Conservation (phyloP, 2,113 vertebrate genomes). For the Propithecus coquereli region DNA sequence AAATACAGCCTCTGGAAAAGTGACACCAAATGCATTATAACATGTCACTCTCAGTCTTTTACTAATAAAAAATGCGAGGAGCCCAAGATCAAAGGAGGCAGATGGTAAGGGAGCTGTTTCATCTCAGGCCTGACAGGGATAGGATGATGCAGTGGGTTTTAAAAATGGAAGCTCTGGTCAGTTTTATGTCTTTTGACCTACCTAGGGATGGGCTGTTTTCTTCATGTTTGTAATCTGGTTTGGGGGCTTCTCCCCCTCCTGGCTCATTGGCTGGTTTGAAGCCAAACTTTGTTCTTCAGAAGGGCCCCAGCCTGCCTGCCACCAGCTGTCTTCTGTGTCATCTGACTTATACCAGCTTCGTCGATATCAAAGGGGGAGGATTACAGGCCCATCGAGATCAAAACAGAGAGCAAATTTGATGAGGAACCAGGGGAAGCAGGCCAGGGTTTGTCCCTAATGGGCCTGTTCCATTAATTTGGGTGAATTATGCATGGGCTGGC, state of each 20-base stretch:
- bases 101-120: background rate
- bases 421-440: background rate
- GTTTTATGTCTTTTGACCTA: background rate
- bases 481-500: constrained; percentile 3
- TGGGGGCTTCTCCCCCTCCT: too few relatives aligned
- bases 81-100: constrained; percentile 29
- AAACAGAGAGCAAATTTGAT: constrained; percentile 26
- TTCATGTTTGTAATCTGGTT: background rate
- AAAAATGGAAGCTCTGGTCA: background rate
- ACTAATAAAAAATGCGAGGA: background rate
- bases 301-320: background rate
- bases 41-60: background rate
- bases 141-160: background rate
- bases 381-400: constrained; percentile 44
- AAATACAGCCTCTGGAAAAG: constrained; percentile 18
- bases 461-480: background rate
- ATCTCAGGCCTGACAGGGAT: background rate
- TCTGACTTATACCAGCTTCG: background rate
- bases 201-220: background rate
- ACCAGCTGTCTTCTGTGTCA: background rate
- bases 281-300: background rate
- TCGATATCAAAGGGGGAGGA: background rate
- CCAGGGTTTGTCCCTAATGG: background rate
- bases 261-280: background rate
- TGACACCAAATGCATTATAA: background rate